Evolutionary conservation across 2,888 invertebrate genomes (phyloP), one percentile per base, ranked within the genome.

Genomic region (Chironomus riparius): DNA sequence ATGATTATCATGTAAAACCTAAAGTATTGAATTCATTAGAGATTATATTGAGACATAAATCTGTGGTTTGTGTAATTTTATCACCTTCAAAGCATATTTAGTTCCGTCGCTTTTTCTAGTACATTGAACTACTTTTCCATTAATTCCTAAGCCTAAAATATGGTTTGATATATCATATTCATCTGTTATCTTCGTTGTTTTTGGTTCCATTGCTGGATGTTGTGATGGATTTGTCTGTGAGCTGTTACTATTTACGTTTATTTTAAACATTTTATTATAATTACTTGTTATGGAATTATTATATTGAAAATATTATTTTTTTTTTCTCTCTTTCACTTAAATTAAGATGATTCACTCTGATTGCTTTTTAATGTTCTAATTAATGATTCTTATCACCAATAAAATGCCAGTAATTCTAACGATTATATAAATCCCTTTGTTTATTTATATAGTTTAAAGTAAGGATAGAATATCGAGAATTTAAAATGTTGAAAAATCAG

Each of bases 121-220:
- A 85, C 98, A 98, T 86, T 98, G 94, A 18, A 99, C 93, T 75
- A 99, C 98, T 89, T 98, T 98, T 78, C 98, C 98, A 85, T 98
- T 99, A 18, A 56, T 56, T 7, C 98, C 98, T 78, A 98, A 88
- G 68, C 98, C 98, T 77, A 99, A 88, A 65, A 98, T 97, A 78
- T 91, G 94, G 81, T 91, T 93, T 48, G 95, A 94, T 81, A 98
- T 94, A 82, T 92, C 91, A 85, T 95, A 98, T 85, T 97, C 96
- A 78, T 94, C 92, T 70, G 91, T 91, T 79, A 97, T 92, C 68
- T 92, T 91, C 74, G 91, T 90, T 80, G 89, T 88, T 88, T 95
- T 96, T 61, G 92, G 83, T 77, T 75, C 18, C 48, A 69, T 7
- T 13, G 48, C 3, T 2, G 15, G 15, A 56, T 56, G n/a, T 15